phyloP scores from a whole-genome alignment of 2,888 invertebrate species.

The Sialis fuliginosa region DNA sequence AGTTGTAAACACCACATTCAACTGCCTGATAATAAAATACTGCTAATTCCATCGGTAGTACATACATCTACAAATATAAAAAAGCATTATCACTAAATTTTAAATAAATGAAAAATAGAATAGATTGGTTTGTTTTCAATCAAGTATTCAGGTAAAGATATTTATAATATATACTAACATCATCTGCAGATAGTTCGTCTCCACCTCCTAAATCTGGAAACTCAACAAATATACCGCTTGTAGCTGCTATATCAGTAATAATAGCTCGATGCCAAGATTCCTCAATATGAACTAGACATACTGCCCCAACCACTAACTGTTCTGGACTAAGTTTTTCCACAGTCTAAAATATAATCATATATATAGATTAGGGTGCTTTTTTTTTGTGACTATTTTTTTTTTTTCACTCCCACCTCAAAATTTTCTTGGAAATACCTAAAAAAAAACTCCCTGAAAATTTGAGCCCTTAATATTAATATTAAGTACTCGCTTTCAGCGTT shows the following conservation, averaged over 20 bases:
- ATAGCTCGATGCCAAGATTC: conserved; percentile 27
- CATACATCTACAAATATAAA: conserved; percentile 27
- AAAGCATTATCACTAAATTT: too few species aligned
- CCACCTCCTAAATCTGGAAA: conserved; percentile 28
- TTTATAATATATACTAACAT: conserved; percentile 18
- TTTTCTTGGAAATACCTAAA: too few species aligned
- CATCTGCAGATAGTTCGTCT: conserved; percentile 22
- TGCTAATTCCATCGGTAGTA: conserved; percentile 32
- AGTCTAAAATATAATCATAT: conserved; percentile 1
- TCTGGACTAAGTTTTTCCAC: conserved; percentile 23
- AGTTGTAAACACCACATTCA: conserved; percentile 31
- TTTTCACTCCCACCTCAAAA: too few species aligned
- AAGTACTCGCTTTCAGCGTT: too few species aligned
- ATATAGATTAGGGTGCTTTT: too few species aligned
- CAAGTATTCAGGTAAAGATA: not conserved
- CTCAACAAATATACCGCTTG: conserved; percentile 20
- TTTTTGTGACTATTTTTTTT: too few species aligned
- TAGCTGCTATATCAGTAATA: conserved; percentile 22
- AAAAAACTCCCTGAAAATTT: too few species aligned
- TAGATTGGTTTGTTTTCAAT: not conserved
- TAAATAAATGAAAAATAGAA: not conserved
- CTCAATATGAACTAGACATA: conserved; percentile 26
- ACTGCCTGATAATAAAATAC: conserved; percentile 32
- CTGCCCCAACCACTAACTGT: conserved; percentile 22
- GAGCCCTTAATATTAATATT: too few species aligned